Evolutionary conservation across 2,113 vertebrate genomes (phyloP).

Genomic region (Mellivora capensis): DNA sequence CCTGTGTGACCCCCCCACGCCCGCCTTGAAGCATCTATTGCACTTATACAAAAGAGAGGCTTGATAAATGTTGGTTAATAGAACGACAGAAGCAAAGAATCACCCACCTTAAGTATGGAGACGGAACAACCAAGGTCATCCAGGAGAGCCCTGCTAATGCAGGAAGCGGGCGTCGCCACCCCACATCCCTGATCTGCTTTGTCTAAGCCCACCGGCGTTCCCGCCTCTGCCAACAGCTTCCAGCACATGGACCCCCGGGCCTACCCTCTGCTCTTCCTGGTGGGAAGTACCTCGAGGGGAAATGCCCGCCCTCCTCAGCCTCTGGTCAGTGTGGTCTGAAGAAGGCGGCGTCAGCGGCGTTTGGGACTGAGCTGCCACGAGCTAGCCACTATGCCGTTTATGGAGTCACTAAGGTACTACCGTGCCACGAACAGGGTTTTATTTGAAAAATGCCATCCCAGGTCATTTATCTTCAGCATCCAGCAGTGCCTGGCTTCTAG

Average conservation of each 20-base stretch:
- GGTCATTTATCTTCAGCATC: background rate
- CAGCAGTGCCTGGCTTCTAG: background rate
- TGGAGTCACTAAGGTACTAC: too few species aligned
- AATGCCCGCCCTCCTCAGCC: background rate
- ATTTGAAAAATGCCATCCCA: background rate
- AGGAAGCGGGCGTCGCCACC: background rate
- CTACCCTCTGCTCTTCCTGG: background rate
- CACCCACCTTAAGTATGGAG: background rate
- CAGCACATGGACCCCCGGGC: background rate
- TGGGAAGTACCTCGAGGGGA: background rate
- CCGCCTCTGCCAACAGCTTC: background rate
- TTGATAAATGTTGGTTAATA: background rate
- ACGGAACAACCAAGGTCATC: background rate
- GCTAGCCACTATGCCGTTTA: background rate
- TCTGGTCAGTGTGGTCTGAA: background rate
- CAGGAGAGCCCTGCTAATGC: background rate
- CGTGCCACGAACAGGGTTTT: background rate
- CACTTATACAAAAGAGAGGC: background rate
- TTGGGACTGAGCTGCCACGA: background rate
- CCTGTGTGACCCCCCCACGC: background rate
- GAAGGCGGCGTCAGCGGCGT: background rate
- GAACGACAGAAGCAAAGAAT: background rate
- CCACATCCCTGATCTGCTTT: too few species aligned
- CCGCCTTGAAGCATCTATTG: background rate
- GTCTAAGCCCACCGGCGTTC: background rate